Conservation (phyloP, 2,888 invertebrate genomes). For the Hydrotaea diabolus region DNA sequence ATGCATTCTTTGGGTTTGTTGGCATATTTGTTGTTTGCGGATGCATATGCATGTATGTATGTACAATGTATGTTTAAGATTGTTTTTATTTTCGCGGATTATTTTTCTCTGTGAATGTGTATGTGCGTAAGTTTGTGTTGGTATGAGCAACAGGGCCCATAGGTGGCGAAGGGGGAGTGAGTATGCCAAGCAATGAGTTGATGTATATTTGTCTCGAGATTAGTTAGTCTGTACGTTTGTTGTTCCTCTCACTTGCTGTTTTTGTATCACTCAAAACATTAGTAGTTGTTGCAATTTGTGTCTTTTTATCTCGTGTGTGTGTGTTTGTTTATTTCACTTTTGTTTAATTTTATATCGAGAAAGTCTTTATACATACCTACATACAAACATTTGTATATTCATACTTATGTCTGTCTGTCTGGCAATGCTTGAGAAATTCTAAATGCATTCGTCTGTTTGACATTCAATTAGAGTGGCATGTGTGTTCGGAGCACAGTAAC, state of each 20-base stretch:
- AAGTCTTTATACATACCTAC: not conserved
- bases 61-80: too few relatives aligned
- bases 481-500: slow-evolving; percentile 46
- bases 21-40: not conserved
- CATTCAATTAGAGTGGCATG: slow-evolving; percentile 62
- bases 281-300: slow-evolving; percentile 45
- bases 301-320: not conserved
- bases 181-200: not conserved
- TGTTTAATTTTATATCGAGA: slow-evolving; percentile 17
- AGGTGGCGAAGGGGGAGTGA: too few relatives aligned
- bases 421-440: not conserved
- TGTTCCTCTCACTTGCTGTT: not conserved
- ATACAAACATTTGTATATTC: too few relatives aligned
- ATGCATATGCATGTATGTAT: not conserved
- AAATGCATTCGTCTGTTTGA: slow-evolving; percentile 55
- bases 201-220: not conserved
- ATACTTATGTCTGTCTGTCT: not conserved
- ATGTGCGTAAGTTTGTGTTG: too few relatives aligned
- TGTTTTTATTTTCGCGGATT: slow-evolving; percentile 20
- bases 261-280: slow-evolving; percentile 30
- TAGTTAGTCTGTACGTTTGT: not conserved
- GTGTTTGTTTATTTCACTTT: slow-evolving; percentile 19
- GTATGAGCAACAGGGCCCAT: not conserved
- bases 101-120: slow-evolving; percentile 12
- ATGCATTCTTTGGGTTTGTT: slow-evolving; percentile 42